Conservation (phyloP, 2,797 vertebrate species). For the Molossus alvarezi region DNA sequence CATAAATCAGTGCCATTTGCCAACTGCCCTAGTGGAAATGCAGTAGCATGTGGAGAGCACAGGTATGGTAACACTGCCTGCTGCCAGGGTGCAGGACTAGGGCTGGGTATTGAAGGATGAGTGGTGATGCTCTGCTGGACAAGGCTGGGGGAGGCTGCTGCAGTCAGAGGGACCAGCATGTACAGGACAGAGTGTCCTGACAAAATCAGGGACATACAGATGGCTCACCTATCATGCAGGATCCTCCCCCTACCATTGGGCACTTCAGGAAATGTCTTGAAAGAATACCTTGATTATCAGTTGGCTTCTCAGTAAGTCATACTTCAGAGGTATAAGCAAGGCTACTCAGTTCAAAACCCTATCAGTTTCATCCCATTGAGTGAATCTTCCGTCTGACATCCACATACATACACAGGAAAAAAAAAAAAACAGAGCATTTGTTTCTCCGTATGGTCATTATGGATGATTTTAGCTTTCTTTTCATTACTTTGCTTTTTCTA, state of each 20-base stretch:
- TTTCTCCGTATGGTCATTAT: slow-evolving; percentile 3
- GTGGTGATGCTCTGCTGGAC: background rate
- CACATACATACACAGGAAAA: background rate
- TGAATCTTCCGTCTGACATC: background rate
- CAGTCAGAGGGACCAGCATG: background rate
- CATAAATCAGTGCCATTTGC: background rate
- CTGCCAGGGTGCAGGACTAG: too few species aligned
- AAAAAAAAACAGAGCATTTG: background rate
- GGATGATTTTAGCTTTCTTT: slow-evolving; percentile 29
- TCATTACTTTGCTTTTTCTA: slow-evolving; percentile 34
- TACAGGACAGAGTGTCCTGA: background rate
- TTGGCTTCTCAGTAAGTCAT: background rate
- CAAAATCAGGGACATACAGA: background rate
- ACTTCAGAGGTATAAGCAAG: slow-evolving; percentile 48
- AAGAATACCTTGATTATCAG: background rate
- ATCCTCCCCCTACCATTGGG: background rate
- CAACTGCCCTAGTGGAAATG: background rate
- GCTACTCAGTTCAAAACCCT: slow-evolving; percentile 35
- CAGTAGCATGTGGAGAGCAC: background rate
- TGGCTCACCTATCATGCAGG: background rate
- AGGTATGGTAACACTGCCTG: background rate
- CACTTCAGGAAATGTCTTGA: slow-evolving; percentile 31
- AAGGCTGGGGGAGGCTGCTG: background rate
- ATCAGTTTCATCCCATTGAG: slow-evolving; percentile 1
- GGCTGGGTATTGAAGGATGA: background rate